Evolutionary conservation across 2,113 vertebrate genomes (phyloP).

Genomic region (Corydoras sp.): DNA sequence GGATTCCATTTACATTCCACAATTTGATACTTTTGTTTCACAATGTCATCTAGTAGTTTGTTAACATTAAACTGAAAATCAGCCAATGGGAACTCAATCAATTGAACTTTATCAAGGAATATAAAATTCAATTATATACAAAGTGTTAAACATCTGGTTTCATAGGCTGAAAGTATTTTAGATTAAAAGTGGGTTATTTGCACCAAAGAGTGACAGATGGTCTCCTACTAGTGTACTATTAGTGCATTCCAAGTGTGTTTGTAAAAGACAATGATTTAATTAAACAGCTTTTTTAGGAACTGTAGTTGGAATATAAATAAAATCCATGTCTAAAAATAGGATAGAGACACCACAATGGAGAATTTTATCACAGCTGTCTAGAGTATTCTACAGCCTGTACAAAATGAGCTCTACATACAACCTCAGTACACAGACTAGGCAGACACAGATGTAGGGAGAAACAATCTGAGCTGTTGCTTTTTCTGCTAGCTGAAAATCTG

Average conservation of each 20-base stretch:
- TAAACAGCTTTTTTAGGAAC: conserved; percentile 19
- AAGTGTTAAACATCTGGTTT: conserved; percentile 4
- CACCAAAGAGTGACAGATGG: not conserved
- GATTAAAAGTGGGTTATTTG: conserved; percentile 2
- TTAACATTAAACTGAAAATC: conserved; percentile 15
- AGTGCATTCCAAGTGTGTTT: not conserved
- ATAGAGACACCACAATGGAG: not conserved
- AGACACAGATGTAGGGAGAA: not conserved
- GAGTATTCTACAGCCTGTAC: conserved; percentile 6
- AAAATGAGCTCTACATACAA: conserved; percentile 2
- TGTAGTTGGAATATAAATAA: conserved; percentile 10
- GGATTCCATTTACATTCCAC: conserved; percentile 11
- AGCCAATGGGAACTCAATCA: not conserved
- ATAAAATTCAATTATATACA: conserved; percentile 6
- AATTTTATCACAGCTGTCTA: not conserved
- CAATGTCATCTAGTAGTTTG: conserved; percentile 10
- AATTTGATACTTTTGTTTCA: conserved; percentile 7
- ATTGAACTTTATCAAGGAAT: conserved; percentile 14
- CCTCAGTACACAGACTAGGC: not conserved
- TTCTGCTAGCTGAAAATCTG: no score
- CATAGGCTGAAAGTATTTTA: conserved; percentile 27
- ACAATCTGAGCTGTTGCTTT: no score
- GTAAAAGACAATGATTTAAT: conserved; percentile 17
- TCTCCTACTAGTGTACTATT: not conserved
- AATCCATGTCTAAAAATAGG: conserved; percentile 25